A percentile compares a stretch with the other conserved stretches of the same genome.
Conservation (phyloP, 2,797 vertebrate genomes). For the Acipenser oxyrinchus region DNA sequence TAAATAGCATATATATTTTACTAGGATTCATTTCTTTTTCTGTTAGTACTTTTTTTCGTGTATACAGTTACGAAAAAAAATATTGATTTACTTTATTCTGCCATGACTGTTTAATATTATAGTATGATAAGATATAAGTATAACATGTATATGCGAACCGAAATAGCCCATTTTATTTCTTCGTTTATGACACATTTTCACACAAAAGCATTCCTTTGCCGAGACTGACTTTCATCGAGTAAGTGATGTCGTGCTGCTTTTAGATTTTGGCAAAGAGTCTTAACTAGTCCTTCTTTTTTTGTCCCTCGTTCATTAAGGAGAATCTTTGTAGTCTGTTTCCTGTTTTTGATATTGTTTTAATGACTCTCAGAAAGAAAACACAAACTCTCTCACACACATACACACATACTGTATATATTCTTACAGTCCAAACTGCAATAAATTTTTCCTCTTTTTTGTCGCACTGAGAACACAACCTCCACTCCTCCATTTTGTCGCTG, state of each 20-base stretch:
- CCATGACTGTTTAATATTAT: no score
- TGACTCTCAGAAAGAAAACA: not conserved
- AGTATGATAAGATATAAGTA: no score
- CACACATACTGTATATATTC: not conserved
- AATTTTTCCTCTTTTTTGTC: not conserved
- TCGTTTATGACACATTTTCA: constrained; percentile 5
- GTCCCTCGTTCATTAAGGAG: constrained; percentile 7
- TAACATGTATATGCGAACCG: no score
- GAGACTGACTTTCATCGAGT: not conserved
- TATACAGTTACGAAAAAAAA: no score
- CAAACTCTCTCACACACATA: not conserved
- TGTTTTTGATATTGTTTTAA: not conserved
- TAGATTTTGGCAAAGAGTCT: constrained; percentile 7
- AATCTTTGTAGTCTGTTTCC: not conserved
- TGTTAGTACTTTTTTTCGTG: no score
- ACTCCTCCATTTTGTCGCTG: not conserved
- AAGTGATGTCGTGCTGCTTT: constrained; percentile 1
- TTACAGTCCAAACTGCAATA: no score
- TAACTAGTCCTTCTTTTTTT: not conserved
- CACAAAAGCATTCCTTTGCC: constrained; percentile 7
- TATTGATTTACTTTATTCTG: no score
- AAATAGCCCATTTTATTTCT: no score
- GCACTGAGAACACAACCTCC: not conserved
- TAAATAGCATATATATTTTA: no score
- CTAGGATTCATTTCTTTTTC: no score